Evolutionary conservation across 2,888 invertebrate species (phyloP).

Genomic region (Gymnocheta viridis): DNA sequence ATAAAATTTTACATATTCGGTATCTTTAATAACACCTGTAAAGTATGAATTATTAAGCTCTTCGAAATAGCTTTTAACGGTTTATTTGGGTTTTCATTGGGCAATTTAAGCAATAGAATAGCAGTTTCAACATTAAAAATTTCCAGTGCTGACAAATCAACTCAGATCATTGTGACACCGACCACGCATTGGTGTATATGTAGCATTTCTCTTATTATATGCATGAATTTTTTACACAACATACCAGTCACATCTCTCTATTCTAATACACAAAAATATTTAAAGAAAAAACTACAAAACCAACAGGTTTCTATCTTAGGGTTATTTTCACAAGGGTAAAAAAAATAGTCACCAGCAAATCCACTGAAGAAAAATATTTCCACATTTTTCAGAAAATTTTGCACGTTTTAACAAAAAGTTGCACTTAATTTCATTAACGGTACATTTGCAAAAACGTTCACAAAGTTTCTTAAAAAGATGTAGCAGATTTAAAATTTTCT

Average conservation of each 20-base stretch:
- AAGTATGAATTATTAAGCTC: not conserved
- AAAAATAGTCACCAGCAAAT: not conserved
- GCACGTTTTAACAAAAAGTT: not conserved
- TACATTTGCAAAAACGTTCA: no score
- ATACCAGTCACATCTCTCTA: slow-evolving; percentile 32
- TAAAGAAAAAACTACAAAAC: not conserved
- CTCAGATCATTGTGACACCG: not conserved
- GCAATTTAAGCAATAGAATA: no score
- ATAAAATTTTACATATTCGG: no score
- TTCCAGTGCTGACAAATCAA: not conserved
- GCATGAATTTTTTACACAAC: slow-evolving; percentile 8
- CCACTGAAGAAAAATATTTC: slow-evolving; percentile 27
- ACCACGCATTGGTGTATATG: not conserved
- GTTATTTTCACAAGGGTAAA: slow-evolving; percentile 9
- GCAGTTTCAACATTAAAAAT: no score
- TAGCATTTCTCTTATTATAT: slow-evolving; percentile 11
- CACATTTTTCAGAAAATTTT: not conserved
- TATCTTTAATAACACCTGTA: not conserved
- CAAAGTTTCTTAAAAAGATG: no score
- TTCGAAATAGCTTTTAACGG: not conserved
- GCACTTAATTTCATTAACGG: no score
- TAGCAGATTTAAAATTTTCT: no score
- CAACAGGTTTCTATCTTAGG: slow-evolving; percentile 23
- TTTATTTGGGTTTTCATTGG: no score
- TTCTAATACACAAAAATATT: not conserved